Conservation (phyloP, 1,140 invertebrate genomes). For the Meloidogyne hapla region DNA sequence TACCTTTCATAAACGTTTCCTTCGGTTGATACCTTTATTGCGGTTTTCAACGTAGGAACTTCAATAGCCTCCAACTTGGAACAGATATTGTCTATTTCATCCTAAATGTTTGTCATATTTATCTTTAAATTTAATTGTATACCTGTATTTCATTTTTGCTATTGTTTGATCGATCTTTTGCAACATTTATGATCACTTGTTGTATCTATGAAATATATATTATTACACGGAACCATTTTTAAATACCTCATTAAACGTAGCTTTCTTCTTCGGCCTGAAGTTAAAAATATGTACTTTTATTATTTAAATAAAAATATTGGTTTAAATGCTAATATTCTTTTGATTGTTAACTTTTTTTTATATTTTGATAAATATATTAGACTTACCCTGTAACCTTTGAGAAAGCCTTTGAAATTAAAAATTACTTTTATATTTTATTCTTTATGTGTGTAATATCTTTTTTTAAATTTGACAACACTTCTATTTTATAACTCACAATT, state of each 20-base stretch:
- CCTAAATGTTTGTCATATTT: conserved; percentile 44
- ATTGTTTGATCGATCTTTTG: conserved; percentile 50
- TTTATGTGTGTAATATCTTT: not conserved
- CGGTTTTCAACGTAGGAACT: conserved; percentile 52
- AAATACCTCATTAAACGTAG: conserved; percentile 56
- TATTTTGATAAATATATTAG: not conserved
- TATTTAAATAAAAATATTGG: too few species aligned
- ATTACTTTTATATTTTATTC: conserved; percentile 25
- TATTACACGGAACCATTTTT: too few species aligned
- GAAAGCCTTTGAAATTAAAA: conserved; percentile 46
- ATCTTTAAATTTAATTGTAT: not conserved
- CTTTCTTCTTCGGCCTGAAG: conserved; percentile 62
- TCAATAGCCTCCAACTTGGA: conserved; percentile 57
- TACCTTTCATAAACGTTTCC: conserved; percentile 54
- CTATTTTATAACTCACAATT: not conserved
- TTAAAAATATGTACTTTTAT: not conserved
- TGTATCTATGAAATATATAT: not conserved
- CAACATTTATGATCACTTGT: conserved; percentile 40
- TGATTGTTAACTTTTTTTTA: too few species aligned
- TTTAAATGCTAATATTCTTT: too few species aligned
- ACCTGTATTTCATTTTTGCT: conserved; percentile 60
- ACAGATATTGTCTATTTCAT: conserved; percentile 59
- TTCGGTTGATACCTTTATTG: conserved; percentile 54
- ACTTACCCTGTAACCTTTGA: conserved; percentile 60
- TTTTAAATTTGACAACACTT: not conserved